Evolutionary conservation across 2,888 invertebrate genomes (phyloP), one percentile per base, ranked within the genome.

Genomic region (Hetaerina titia): DNA sequence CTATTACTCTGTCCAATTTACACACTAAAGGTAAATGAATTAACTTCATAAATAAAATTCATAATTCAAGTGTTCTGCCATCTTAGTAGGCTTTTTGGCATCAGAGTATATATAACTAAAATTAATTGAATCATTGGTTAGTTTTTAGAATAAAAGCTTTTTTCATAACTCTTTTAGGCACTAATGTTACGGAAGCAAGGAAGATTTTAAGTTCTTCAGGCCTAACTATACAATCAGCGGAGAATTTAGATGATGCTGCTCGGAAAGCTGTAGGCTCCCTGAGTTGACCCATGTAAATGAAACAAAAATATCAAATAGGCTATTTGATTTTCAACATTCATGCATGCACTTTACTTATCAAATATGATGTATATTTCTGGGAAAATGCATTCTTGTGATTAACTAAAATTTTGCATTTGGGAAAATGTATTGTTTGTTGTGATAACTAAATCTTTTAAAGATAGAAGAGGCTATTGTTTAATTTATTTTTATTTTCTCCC

Each of bases 201-300:
- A 97, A 98, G 96, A 98, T 99, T 95, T 97, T 99, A 31, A 97
- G 98, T 95, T 98, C 98, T 94, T 99, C 99, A 89, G 98, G 98
- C 11, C 97, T 99, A 94, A 98, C 98, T 56, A 98, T 99, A 95
- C 97, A 98, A 95, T 98, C 98, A 60, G 99, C 99, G 13, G 97
- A 97, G 95, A 98, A 99, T 97, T 98, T 99, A 95, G 99, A 99
- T 96, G 99, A 99, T 96, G 99, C 99, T 22, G 99, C 99, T 0
- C 97, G 97, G 96, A 98, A 98, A 96, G 99, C 98, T 92, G 99
- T 99, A 8, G 96, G 96, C 81, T 96, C 96, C 95, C 96, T 96
- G 63, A 95, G 64, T 13, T 92, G 92, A 92, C 63, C 17, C 45
- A 4, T 45, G 45, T 45, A 45, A 45, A 45, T 45, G 45, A 45